Evolutionary conservation across 2,113 vertebrate species (phyloP), one percentile per base, ranked within the genome.

Genomic region (Oncorhynchus mykiss): DNA sequence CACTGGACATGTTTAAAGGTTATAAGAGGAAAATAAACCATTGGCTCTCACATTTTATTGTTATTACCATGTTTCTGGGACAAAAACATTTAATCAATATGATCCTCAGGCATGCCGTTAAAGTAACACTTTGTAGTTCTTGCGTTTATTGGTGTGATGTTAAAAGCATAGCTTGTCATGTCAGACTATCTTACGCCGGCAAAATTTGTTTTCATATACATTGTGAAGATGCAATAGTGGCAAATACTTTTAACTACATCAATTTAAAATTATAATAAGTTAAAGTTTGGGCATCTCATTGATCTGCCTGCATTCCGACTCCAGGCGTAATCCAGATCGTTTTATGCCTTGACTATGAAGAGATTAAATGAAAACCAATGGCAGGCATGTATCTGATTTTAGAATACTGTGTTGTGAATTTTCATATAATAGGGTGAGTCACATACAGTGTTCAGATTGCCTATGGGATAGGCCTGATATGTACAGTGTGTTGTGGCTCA

Each of bases 1-100:
- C 88, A 88, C 70, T 57, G 93, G 89, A 93, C 94, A 95, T 94
- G 93, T 93, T 95, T 93, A 96, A 96, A 96, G 95, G 94, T 95
- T 96, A 96, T 87, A 93, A 92, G 83, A 89, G 82, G 82, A 92
- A 95, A 95, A 95, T 94, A 94, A 95, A 92, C 94, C 93, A 96
- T 94, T 92, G 92, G 94, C 93, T 93, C 93, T 95, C 93, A 86
- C 93, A 90, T 95, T 97, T 98, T 97, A 97, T 95, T 96, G 95
- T 95, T 95, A 95, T 95, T 80, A 88, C 92, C 85, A 80, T 90
- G 86, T 94, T 95, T 87, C 82, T 72, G 73, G 89, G 85, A 85
- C 88, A 91, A 92, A 92, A 92, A 90, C 89, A 80, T 93, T 95
- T 91, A 92, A 94, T 94, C 88, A 91, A 84, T 93, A 88, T 93